A percentile compares a stretch with the other conserved stretches of the same genome.
These are phyloP conservation scores for Bubo blakistoni DNA, from an alignment of 2,113 vertebrate genomes.

Conservation along the genomic window DNA sequence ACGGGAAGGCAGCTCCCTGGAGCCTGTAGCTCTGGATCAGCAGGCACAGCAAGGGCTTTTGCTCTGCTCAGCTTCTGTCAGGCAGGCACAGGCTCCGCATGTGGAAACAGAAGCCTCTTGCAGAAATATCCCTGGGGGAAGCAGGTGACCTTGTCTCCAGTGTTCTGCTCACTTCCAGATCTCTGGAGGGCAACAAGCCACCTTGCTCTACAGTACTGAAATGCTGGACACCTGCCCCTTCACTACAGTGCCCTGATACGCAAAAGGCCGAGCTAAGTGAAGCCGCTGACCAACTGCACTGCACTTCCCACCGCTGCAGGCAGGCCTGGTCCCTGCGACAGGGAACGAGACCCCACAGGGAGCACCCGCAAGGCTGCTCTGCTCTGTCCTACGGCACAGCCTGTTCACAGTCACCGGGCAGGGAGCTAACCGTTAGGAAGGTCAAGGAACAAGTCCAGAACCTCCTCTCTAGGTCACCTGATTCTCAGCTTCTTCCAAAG, in stretches of 20 bases:
- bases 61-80: neutral
- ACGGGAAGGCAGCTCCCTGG: neutral
- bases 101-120: neutral
- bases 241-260: neutral
- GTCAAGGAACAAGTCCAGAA: slow-evolving; percentile 10
- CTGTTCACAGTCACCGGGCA: neutral
- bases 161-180: neutral
- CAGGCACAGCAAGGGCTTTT: neutral
- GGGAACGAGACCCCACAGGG: neutral
- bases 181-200: neutral
- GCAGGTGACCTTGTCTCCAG: neutral
- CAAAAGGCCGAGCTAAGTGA: neutral
- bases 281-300: neutral
- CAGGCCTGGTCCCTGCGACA: neutral
- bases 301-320: neutral
- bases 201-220: neutral
- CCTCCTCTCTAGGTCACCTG: neutral
- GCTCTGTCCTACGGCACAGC: slow-evolving; percentile 18
- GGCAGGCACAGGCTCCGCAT: neutral
- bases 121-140: neutral
- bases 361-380: neutral
- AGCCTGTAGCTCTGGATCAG: neutral
- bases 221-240: neutral
- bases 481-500: slow-evolving; percentile 43
- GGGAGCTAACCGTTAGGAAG: neutral